These are phyloP conservation scores for Apotomis turbidana DNA, from an alignment of 2,888 invertebrate genomes.

Conservation along the genomic window DNA sequence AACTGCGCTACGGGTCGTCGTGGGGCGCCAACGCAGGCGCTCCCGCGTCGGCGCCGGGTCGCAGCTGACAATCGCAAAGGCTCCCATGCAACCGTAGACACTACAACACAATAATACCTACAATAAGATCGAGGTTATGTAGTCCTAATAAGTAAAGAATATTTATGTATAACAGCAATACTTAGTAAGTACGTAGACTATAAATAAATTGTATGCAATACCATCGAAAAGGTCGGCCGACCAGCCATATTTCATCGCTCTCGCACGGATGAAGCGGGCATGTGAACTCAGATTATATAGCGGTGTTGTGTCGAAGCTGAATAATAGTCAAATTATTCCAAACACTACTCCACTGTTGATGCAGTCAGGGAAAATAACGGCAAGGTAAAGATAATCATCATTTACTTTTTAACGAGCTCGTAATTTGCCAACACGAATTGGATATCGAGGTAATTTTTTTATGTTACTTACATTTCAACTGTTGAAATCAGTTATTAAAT, in stretches of 20 bases:
- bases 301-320: background rate
- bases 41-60: background rate
- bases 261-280: conserved; percentile 35
- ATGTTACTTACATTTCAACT: background rate
- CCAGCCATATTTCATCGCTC: conserved; percentile 37
- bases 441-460: conserved; percentile 50
- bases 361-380: background rate
- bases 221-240: conserved; percentile 22
- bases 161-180: conserved; percentile 27
- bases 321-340: conserved; percentile 1
- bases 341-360: conserved; percentile 2
- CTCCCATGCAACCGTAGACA: conserved; percentile 10
- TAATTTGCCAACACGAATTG: conserved; percentile 66
- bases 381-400: conserved; percentile 45
- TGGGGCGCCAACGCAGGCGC: background rate
- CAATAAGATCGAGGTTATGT: conserved; percentile 19
- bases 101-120: conserved; percentile 30
- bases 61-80: background rate
- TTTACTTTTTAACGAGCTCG: conserved; percentile 56
- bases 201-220: conserved; percentile 27
- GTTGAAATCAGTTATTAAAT: background rate
- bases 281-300: background rate
- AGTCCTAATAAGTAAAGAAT: conserved; percentile 31
- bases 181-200: conserved; percentile 27
- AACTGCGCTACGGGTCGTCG: background rate